Percentiles rank a stretch among this genome's conserved stretches.
Conservation (phyloP, 2,113 vertebrate genomes). For the Callocephalon fimbriatum region DNA sequence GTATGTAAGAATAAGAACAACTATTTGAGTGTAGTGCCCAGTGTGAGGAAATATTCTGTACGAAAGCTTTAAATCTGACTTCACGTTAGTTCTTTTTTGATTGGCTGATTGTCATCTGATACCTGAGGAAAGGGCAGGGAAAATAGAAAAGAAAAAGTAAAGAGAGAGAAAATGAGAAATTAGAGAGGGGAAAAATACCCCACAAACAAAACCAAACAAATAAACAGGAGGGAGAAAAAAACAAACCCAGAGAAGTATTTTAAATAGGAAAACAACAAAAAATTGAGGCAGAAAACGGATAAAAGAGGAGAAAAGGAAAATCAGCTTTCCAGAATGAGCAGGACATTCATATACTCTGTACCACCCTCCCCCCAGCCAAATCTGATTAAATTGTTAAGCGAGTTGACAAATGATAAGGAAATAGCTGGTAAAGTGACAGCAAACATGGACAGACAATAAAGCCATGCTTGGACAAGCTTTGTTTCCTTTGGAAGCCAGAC, state of each 20-base stretch:
- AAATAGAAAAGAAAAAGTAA: background rate
- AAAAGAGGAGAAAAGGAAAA: background rate
- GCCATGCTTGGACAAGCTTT: background rate
- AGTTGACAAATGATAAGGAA: background rate
- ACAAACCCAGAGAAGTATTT: background rate
- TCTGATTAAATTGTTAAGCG: background rate
- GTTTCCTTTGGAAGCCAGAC: background rate
- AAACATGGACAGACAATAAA: background rate
- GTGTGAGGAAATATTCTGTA: background rate
- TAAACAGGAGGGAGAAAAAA: background rate
- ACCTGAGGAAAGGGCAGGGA: background rate
- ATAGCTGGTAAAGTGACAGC: background rate
- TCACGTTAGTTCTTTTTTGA: background rate
- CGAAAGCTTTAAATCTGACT: background rate
- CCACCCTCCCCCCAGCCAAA: background rate
- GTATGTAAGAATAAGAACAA: background rate
- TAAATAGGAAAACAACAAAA: background rate
- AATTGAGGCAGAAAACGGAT: background rate
- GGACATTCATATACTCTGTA: background rate
- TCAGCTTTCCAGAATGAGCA: background rate
- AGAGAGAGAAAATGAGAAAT: background rate
- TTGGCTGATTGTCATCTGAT: background rate
- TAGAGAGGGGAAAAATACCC: background rate
- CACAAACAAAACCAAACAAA: background rate
- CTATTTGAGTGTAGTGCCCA: background rate